phyloP scores from a whole-genome alignment of 1,140 invertebrate genomes.

The Telenomus remus region DNA sequence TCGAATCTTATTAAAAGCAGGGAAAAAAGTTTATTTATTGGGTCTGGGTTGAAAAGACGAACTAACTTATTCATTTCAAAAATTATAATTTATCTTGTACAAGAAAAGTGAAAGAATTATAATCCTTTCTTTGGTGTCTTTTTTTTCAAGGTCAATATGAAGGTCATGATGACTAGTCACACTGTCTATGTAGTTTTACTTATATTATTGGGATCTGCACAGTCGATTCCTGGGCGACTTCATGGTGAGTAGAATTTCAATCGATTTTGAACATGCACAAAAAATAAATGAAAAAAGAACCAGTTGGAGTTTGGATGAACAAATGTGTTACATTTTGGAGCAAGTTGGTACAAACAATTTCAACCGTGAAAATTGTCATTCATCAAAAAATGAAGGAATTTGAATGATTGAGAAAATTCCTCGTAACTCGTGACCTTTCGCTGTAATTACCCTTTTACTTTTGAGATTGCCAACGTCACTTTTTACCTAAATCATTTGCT shows the following conservation, averaged over 20 bases:
- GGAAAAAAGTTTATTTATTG: constrained; percentile 4
- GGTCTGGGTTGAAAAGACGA: constrained; percentile 18
- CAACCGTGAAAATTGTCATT: no score
- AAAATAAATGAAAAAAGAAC: background rate
- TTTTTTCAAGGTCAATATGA: constrained; percentile 56
- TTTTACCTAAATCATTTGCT: no score
- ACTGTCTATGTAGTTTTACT: constrained; percentile 47
- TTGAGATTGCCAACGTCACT: no score
- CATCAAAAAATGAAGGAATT: no score
- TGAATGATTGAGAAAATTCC: no score
- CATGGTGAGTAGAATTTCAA: constrained; percentile 45
- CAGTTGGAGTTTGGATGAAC: no score
- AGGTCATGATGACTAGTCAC: constrained; percentile 49
- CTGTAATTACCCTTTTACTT: no score
- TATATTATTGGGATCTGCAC: constrained; percentile 46
- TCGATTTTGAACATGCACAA: background rate
- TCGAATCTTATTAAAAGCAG: background rate
- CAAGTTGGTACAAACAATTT: no score
- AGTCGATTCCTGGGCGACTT: constrained; percentile 56
- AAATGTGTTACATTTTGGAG: no score
- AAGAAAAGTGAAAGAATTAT: constrained; percentile 50
- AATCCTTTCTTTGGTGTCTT: constrained; percentile 22
- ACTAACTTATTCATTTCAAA: constrained; percentile 17
- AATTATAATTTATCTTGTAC: constrained; percentile 19
- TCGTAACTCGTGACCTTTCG: no score